Evolutionary conservation across 2,113 vertebrate genomes (phyloP).

Genomic region (Mastomys natalensis): DNA sequence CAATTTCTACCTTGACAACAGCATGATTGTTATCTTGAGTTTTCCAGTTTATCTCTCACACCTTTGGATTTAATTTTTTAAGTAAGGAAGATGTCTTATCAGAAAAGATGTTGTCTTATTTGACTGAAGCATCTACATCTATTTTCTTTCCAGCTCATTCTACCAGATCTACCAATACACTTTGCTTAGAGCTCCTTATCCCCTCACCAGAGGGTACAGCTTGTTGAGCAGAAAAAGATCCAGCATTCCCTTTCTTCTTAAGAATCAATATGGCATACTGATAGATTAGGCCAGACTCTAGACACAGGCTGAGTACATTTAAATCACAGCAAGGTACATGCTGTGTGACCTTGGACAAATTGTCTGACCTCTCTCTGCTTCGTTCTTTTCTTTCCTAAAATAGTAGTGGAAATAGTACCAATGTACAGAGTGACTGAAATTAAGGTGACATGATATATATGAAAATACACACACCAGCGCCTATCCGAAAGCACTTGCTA

Average conservation of each 20-base stretch:
- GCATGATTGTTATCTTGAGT: not conserved
- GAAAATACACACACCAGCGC: not conserved
- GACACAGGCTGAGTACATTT: not conserved
- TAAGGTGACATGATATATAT: not conserved
- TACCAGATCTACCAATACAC: not conserved
- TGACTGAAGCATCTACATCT: not conserved
- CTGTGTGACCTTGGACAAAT: constrained; percentile 14
- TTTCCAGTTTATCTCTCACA: constrained; percentile 2
- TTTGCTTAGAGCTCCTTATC: not conserved
- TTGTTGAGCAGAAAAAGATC: not conserved
- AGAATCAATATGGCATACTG: not conserved
- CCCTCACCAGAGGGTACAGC: not conserved
- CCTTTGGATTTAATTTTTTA: not conserved
- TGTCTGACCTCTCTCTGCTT: constrained; percentile 19
- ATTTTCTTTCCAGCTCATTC: not conserved
- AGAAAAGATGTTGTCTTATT: not conserved
- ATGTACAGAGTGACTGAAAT: not conserved
- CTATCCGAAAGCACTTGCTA: not conserved
- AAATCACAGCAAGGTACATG: not conserved
- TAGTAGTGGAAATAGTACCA: not conserved
- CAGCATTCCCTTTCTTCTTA: not conserved
- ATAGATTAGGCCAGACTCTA: not conserved
- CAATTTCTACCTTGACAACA: not conserved
- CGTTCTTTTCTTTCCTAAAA: constrained; percentile 10
- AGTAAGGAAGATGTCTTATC: not conserved